A percentile compares a stretch with the other conserved stretches of the same genome.
phyloP scores from a whole-genome alignment of 1,140 invertebrate genomes.

The Archivesica marissinica region DNA sequence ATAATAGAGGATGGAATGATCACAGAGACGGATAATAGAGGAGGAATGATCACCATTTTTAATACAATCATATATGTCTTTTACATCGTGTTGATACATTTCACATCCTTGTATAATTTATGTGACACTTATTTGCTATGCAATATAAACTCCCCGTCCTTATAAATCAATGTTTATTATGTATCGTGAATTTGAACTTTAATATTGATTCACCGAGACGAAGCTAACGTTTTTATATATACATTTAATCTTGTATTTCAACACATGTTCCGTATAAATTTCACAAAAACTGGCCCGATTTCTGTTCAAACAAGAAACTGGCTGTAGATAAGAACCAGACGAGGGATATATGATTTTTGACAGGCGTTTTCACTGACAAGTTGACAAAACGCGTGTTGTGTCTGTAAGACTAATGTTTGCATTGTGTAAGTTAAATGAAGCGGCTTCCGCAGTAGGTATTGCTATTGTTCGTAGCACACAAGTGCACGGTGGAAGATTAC shows the following conservation, averaged over 20 bases:
- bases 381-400: conserved; percentile 27
- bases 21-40: too few species aligned
- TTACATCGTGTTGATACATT: too few species aligned
- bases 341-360: conserved; percentile 20
- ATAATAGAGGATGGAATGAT: too few species aligned
- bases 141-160: too few species aligned
- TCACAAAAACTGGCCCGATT: conserved; percentile 1
- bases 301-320: conserved; percentile 25
- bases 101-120: too few species aligned
- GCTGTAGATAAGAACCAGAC: neutral
- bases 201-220: too few species aligned
- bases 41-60: too few species aligned
- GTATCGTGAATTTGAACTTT: too few species aligned
- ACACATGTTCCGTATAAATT: neutral
- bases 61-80: too few species aligned
- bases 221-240: conserved; percentile 8
- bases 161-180: too few species aligned
- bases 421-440: conserved; percentile 2
- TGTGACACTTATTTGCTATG: too few species aligned
- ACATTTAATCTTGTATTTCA: conserved; percentile 7
- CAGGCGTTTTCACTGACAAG: conserved; percentile 29
- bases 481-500: neutral
- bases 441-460: neutral
- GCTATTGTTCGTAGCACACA: neutral
- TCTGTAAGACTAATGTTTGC: neutral